Evolutionary conservation across 2,797 vertebrate genomes (phyloP).

Genomic region (Urophycis tenuis): DNA sequence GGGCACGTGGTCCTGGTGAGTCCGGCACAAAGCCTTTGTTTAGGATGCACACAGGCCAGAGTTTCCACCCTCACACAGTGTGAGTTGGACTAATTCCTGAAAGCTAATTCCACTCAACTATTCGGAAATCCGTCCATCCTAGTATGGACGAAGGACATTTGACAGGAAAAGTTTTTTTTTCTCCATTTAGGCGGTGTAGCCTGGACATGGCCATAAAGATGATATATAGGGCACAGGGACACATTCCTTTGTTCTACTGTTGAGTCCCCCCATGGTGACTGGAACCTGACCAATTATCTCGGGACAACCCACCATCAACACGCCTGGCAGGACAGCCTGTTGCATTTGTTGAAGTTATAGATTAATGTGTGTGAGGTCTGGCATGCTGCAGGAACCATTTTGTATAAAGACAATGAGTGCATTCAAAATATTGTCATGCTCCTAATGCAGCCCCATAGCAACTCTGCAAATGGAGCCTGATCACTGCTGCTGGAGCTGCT

Average conservation of each 20-base stretch:
- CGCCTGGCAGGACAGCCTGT: not conserved
- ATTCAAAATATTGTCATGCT: conserved; percentile 65
- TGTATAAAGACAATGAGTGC: conserved; percentile 53
- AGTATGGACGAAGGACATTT: not conserved
- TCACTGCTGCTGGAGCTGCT: conserved; percentile 68
- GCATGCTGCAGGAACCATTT: conserved; percentile 37
- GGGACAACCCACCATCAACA: not conserved
- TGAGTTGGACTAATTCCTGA: not conserved
- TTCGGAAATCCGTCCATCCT: not conserved
- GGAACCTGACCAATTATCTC: too few species aligned
- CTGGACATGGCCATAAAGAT: too few species aligned
- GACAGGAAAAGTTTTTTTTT: too few species aligned
- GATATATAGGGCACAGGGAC: too few species aligned
- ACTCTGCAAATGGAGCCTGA: conserved; percentile 64
- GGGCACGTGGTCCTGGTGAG: not conserved
- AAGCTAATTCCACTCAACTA: not conserved
- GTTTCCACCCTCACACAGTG: not conserved
- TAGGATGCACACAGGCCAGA: not conserved
- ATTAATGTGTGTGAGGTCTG: not conserved
- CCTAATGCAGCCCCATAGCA: too few species aligned
- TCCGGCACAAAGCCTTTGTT: not conserved
- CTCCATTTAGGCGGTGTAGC: too few species aligned
- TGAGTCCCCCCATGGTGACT: not conserved
- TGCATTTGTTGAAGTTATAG: not conserved
- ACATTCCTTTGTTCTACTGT: not conserved